Evolutionary conservation across 2,888 invertebrate genomes (phyloP), one percentile per base, ranked within the genome.

Genomic region (Drosophila villosipedis): DNA sequence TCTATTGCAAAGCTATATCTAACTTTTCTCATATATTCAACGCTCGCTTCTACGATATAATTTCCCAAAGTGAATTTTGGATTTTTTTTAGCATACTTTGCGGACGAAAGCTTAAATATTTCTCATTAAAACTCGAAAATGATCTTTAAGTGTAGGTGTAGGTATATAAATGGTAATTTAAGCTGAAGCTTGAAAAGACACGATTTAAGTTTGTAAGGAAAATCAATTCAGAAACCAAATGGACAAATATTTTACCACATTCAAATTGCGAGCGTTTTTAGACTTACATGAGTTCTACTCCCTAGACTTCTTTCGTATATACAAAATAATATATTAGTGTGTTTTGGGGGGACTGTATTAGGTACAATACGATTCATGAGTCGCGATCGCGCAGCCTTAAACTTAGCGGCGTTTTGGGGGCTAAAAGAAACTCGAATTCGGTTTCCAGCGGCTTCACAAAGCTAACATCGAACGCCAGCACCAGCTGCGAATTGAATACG

Each of bases 361-460:
- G 12, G 75, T 74, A 70, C 54, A 68, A 75, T 55, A 30, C 28
- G 30, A 47, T 52, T 83, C 78, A 92, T 66, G 82, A 68, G 25
- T 65, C 94, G 92, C 95, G 95, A 91, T 96, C 95, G 69, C 94
- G 94, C 84, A 97, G 95, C 67, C 94, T 94, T 83, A 97, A 94
- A 14, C 95, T 94, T 19, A 97, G 95, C 25, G 97, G 96, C 12
- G 95, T 95, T 92, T 96, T 96, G 4, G 97, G 97, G 7, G 96
- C 95, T 72, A 97, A 92, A 59, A 98, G 94, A 93, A 97, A 98
- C 92, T 97, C 97, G 90, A 97, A 97, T 90, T 96, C 95, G 37
- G 97, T 93, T 85, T 96, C 95, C 77, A 98, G 92, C 53, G 96
- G 95, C 19, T 96, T 95, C 52, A 95, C 94, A 77, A 95, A 95